Conservation (phyloP, 2,888 invertebrate species). For the Oxystoma pomonae region DNA sequence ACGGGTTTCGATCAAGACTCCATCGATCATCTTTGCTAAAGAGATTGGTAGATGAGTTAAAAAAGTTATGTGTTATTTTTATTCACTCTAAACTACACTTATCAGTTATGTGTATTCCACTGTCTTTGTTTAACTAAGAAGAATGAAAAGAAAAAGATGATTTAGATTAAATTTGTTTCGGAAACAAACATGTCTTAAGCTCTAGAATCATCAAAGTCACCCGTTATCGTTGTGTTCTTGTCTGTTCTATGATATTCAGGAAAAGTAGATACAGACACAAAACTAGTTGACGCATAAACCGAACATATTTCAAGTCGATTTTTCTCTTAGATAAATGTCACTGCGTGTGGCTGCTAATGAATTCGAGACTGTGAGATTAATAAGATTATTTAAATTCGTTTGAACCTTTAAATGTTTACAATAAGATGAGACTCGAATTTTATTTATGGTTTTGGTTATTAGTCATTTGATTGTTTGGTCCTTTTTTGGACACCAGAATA, state of each 20-base stretch:
- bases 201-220: too few species aligned
- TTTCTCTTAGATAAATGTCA: neutral
- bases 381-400: neutral
- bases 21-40: slow-evolving; percentile 49
- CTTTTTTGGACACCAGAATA: neutral
- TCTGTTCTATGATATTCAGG: too few species aligned
- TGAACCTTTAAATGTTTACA: neutral
- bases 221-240: too few species aligned
- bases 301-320: too few species aligned
- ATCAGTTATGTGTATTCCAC: neutral
- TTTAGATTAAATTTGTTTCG: too few species aligned
- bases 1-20: slow-evolving; percentile 45
- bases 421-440: neutral
- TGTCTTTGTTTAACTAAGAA: too few species aligned
- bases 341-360: neutral
- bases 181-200: too few species aligned
- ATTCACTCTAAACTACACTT: neutral
- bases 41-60: slow-evolving; percentile 44
- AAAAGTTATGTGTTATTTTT: slow-evolving; percentile 13
- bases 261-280: too few species aligned
- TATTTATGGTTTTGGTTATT: neutral
- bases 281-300: too few species aligned
- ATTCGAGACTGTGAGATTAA: neutral
- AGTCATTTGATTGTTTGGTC: neutral
- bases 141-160: too few species aligned